phyloP scores from a whole-genome alignment of 2,113 vertebrate genomes.

The Aspiorhynchus laticeps region DNA sequence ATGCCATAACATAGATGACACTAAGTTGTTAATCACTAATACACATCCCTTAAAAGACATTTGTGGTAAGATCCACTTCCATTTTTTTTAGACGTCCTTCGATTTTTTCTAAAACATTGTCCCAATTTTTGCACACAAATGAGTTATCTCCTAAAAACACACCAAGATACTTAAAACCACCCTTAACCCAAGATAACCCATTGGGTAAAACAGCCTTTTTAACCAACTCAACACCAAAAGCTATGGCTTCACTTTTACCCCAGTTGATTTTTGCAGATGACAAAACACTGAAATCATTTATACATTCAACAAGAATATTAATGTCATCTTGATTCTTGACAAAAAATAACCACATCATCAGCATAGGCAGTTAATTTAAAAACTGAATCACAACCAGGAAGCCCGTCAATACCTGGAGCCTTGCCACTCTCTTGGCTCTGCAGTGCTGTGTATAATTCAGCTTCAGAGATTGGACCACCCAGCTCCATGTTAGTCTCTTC shows the following conservation, averaged over 20 bases:
- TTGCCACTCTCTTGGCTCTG: neutral
- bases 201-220: neutral
- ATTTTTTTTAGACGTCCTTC: neutral
- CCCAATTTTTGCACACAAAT: neutral
- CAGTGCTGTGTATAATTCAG: neutral
- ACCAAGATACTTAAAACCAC: slow-evolving; percentile 4
- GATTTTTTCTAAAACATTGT: neutral
- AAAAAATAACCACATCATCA: too few relatives aligned
- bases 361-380: neutral
- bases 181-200: neutral
- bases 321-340: too few relatives aligned
- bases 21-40: too few relatives aligned
- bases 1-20: too few relatives aligned
- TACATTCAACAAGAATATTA: too few relatives aligned
- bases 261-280: neutral
- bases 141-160: neutral
- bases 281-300: too few relatives aligned
- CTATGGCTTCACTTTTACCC: neutral
- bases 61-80: neutral
- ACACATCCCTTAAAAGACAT: neutral
- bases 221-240: neutral
- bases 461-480: too few relatives aligned
- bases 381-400: neutral
- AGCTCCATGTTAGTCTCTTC: too few relatives aligned
- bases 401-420: neutral